A percentile compares a stretch with the other conserved stretches of the same genome.
These are phyloP conservation scores for Drosophila parthenogenetica DNA, from an alignment of 2,888 invertebrate genomes.

Conservation along the genomic window DNA sequence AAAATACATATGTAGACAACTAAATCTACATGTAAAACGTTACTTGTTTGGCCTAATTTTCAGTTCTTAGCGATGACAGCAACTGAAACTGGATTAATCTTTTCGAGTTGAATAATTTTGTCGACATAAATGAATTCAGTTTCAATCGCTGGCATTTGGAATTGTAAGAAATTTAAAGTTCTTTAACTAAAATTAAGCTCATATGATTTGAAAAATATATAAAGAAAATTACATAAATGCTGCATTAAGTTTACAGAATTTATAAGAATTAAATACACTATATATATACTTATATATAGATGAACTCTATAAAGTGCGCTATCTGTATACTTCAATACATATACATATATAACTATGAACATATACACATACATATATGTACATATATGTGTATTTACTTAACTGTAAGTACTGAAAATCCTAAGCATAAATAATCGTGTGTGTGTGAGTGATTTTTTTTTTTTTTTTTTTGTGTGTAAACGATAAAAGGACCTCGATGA, in stretches of 20 bases:
- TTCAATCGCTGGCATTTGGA: not conserved
- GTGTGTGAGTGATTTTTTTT: constrained; percentile 2
- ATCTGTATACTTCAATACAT: constrained; percentile 48
- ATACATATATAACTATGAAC: constrained; percentile 2
- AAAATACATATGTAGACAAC: constrained; percentile 5
- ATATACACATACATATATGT: constrained; percentile 22
- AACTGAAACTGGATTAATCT: constrained; percentile 27
- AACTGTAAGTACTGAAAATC: constrained; percentile 17
- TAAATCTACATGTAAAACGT: constrained; percentile 12
- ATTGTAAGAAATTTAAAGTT: constrained; percentile 7
- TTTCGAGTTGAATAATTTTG: too few relatives aligned
- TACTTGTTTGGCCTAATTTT: constrained; percentile 26
- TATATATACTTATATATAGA: constrained; percentile 8
- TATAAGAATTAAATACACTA: constrained; percentile 13
- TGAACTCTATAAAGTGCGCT: constrained; percentile 54
- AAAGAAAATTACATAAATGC: not conserved
- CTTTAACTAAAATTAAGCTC: constrained; percentile 7
- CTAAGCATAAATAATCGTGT: constrained; percentile 5
- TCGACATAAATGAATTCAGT: too few relatives aligned
- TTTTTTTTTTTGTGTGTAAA: constrained; percentile 12
- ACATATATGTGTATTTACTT: constrained; percentile 20
- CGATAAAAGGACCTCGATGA: constrained; percentile 22
- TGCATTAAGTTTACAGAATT: constrained; percentile 24
- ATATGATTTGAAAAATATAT: constrained; percentile 6
- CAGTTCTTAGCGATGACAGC: constrained; percentile 6